Evolutionary conservation across 2,797 vertebrate species (phyloP).

Genomic region (Cyprinella venusta): DNA sequence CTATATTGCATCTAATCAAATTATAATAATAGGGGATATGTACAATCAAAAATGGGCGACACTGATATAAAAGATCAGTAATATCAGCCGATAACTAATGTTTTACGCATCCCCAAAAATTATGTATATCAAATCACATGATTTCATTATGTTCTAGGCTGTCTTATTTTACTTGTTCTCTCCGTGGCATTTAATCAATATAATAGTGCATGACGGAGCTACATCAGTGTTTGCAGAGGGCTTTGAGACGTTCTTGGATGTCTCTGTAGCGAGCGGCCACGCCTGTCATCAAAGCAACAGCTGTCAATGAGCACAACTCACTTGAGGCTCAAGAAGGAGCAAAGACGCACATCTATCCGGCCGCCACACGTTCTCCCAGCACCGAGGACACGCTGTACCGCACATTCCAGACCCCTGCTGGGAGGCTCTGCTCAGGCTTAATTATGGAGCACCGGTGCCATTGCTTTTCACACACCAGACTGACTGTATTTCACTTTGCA

Average conservation of each 20-base stretch:
- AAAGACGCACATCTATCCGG: conserved; percentile 23
- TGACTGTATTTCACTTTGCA: conserved; percentile 27
- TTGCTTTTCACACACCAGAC: conserved; percentile 39
- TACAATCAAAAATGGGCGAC: neutral
- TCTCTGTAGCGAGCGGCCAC: conserved; percentile 28
- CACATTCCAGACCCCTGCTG: conserved; percentile 36
- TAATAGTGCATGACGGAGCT: conserved; percentile 17
- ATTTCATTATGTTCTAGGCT: conserved; percentile 5
- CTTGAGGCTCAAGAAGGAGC: conserved; percentile 28
- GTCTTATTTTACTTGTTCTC: neutral
- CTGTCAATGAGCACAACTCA: conserved; percentile 44
- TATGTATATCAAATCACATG: neutral
- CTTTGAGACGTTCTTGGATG: conserved; percentile 37
- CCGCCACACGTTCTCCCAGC: neutral
- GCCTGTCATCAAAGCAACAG: conserved; percentile 51
- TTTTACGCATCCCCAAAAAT: neutral
- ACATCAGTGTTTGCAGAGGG: conserved; percentile 27
- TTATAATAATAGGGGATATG: neutral
- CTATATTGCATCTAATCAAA: neutral
- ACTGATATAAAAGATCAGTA: neutral
- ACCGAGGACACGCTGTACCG: neutral
- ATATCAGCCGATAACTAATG: neutral
- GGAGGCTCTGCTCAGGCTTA: conserved; percentile 24
- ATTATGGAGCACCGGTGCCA: conserved; percentile 14
- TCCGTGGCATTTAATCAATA: conserved; percentile 17